Percentiles rank a stretch among this genome's conserved stretches.
Conservation (phyloP, 2,797 vertebrate species). For the Mastacembelus armatus region DNA sequence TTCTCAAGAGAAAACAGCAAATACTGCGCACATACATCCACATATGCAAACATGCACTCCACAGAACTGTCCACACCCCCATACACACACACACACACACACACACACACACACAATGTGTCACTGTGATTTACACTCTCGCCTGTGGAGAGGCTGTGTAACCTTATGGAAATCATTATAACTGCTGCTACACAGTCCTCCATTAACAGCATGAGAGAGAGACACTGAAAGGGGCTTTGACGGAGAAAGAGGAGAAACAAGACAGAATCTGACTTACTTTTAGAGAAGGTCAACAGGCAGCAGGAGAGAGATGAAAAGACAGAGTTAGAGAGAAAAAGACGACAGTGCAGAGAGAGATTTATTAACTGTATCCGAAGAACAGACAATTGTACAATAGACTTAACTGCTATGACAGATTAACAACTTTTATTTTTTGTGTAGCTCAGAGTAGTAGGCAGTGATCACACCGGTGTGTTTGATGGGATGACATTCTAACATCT, state of each 20-base stretch:
- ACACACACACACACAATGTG: no score
- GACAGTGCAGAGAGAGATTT: conserved; percentile 62
- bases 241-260: conserved; percentile 52
- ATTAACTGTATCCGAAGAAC: no score
- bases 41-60: conserved; percentile 14
- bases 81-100: conserved; percentile 34
- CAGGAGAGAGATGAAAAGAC: conserved; percentile 55
- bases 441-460: conserved; percentile 4
- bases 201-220: conserved; percentile 74
- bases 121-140: conserved; percentile 63
- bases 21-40: conserved; percentile 14
- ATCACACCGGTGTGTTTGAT: conserved; percentile 37
- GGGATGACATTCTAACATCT: conserved; percentile 33
- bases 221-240: conserved; percentile 47
- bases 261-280: conserved; percentile 48
- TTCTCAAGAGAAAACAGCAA: conserved; percentile 16
- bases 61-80: conserved; percentile 8
- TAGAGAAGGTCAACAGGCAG: conserved; percentile 64
- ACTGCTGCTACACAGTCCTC: conserved; percentile 74
- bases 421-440: conserved; percentile 30
- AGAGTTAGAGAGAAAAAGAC: conserved; percentile 26
- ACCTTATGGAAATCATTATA: conserved; percentile 84
- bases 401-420: no score
- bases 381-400: no score
- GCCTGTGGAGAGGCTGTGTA: conserved; percentile 42